These are phyloP conservation scores for Brenthis daphne DNA, from an alignment of 2,888 invertebrate species.

Conservation along the genomic window DNA sequence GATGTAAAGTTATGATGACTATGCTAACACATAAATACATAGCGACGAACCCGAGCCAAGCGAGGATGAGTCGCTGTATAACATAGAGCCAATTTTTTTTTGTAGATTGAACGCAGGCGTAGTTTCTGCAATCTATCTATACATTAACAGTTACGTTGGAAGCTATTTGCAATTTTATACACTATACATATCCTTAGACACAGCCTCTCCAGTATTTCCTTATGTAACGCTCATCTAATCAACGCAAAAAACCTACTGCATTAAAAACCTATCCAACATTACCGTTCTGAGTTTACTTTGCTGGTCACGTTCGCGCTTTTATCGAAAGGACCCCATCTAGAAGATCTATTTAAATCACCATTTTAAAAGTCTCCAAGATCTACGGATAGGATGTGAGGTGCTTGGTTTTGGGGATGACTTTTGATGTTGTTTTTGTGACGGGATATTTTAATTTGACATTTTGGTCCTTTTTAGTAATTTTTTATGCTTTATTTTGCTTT, in stretches of 20 bases:
- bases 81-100: no score
- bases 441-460: no score
- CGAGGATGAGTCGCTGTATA: no score
- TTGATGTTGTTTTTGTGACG: neutral
- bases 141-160: no score
- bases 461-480: no score
- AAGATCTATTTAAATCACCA: conserved; percentile 42
- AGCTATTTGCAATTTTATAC: neutral
- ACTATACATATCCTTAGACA: neutral
- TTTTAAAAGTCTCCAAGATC: conserved; percentile 37
- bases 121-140: no score
- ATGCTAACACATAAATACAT: no score
- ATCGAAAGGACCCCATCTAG: conserved; percentile 40
- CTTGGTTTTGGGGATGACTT: neutral
- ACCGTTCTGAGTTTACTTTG: conserved; percentile 26
- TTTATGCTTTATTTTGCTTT: no score
- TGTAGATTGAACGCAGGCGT: no score
- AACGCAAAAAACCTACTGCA: conserved; percentile 27
- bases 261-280: conserved; percentile 29
- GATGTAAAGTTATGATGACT: no score
- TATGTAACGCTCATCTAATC: conserved; percentile 18
- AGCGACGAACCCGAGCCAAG: no score
- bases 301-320: conserved; percentile 38
- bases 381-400: conserved; percentile 26
- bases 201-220: neutral